phyloP scores from a whole-genome alignment of 2,113 vertebrate genomes.

The Dascyllus trimaculatus region DNA sequence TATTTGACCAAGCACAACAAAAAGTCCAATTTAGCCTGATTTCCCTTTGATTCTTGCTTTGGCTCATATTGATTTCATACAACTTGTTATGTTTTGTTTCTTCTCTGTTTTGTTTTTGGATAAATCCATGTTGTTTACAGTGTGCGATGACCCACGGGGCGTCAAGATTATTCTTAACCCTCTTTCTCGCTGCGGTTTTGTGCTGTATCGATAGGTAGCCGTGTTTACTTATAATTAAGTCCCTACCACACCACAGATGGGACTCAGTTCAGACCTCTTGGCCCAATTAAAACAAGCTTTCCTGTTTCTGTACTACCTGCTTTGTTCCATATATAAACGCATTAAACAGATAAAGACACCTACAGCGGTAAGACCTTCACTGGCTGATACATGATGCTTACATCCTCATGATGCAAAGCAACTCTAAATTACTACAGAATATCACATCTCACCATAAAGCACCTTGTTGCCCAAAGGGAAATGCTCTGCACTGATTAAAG shows the following conservation, averaged over 20 bases:
- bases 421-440: slow-evolving; percentile 53
- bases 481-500: slow-evolving; percentile 83
- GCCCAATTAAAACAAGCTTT: slow-evolving; percentile 83
- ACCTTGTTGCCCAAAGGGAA: slow-evolving; percentile 82
- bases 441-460: slow-evolving; percentile 67
- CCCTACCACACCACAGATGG: slow-evolving; percentile 77
- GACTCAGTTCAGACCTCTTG: slow-evolving; percentile 73
- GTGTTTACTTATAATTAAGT: slow-evolving; percentile 85
- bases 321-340: slow-evolving; percentile 65
- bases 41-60: slow-evolving; percentile 78
- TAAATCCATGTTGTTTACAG: slow-evolving; percentile 83
- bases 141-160: slow-evolving; percentile 76
- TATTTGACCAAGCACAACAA: slow-evolving; percentile 72
- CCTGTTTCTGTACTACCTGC: slow-evolving; percentile 51
- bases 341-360: slow-evolving; percentile 57
- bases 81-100: slow-evolving; percentile 76
- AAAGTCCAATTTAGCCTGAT: slow-evolving; percentile 74
- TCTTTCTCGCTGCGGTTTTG: slow-evolving; percentile 70
- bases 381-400: slow-evolving; percentile 54
- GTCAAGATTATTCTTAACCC: slow-evolving; percentile 79
- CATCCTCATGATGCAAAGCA: slow-evolving; percentile 56
- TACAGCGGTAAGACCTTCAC: slow-evolving; percentile 14
- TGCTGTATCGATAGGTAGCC: slow-evolving; percentile 75
- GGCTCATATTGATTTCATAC: slow-evolving; percentile 79
- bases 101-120: slow-evolving; percentile 75